These are phyloP conservation scores for Malthinus flaveolus DNA, from an alignment of 2,888 invertebrate species.

Conservation along the genomic window DNA sequence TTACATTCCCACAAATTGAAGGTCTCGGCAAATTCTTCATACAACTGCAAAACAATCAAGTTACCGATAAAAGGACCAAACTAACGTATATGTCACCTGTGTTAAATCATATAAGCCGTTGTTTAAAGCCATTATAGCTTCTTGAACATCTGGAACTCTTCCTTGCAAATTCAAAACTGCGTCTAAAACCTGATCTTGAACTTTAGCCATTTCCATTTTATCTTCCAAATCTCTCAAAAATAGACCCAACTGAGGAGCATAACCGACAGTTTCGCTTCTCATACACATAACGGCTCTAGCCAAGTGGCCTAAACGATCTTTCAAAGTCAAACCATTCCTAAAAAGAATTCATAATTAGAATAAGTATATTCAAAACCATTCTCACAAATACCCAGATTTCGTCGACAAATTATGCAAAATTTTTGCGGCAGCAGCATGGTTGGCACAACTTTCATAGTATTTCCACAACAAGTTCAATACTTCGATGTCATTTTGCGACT, in stretches of 20 bases:
- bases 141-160: conserved; percentile 49
- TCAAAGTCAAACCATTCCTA: conserved; percentile 74
- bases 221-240: conserved; percentile 89
- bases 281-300: conserved; percentile 95
- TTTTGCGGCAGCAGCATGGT: conserved; percentile 90
- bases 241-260: conserved; percentile 72
- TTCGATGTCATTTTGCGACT: conserved; percentile 57
- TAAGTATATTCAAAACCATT: too few relatives aligned
- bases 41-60: conserved; percentile 64
- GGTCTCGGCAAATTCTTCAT: conserved; percentile 89
- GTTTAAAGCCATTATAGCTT: conserved; percentile 74
- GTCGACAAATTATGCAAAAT: conserved; percentile 87
- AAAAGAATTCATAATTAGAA: not conserved
- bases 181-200: conserved; percentile 74
- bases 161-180: conserved; percentile 61
- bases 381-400: conserved; percentile 60
- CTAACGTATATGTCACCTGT: conserved; percentile 59
- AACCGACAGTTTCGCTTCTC: conserved; percentile 80
- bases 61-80: too few relatives aligned
- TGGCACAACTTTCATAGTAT: conserved; percentile 89
- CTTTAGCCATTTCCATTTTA: conserved; percentile 87
- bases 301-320: conserved; percentile 86
- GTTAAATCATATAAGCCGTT: conserved; percentile 84
- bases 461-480: conserved; percentile 90
- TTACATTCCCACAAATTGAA: conserved; percentile 92